Base-by-base conservation (phyloP, 2,113 vertebrate genomes). In the Percina caprodes region DNA sequence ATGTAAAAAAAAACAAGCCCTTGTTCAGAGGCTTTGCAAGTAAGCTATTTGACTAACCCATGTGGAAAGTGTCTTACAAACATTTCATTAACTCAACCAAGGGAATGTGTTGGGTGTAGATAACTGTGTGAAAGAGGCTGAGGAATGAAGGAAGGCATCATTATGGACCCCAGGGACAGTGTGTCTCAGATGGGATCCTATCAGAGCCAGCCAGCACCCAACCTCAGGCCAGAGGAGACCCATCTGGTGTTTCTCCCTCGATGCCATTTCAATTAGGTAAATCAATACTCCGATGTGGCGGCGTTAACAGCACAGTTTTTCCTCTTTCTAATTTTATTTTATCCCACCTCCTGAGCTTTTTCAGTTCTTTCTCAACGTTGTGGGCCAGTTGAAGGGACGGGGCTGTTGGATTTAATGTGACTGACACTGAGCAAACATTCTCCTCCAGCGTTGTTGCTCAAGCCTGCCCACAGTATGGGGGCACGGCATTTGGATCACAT, bases 231-330 rank as follows among this genome's bases (percentile, higher is more conserved):
- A 83, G 83, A 89, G 88, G 88, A 90, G 88, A 90, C 90, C 89
- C 91, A 91, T 94, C 93, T 93, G 92, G 70, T 91, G 80, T 79
- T 82, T 83, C 90, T 91, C 91, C 88, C 89, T 92, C 74, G 80
- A 88, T 90, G 91, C 90, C 89, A 89, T 93, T 95, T 95, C 93
- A 95, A 95, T 95, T 94, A 94, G 92, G 91, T 85, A 83, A 94
- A 95, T 94, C 93, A 93, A 94, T 95, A 94, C 81, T 69, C 82
- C 11, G 61, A 86, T 85, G 80, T 87, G 70, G 79, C 68, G 24
- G 66, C 45, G 76, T 88, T 91, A 92, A 89, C 82, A 67, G 88
- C 71, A 80, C 67, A 74, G 68, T 92, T 92, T 86, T 86, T 87
- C 30, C 74, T 60, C 59, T 73, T 85, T 91, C 77, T 92, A 86